Evolutionary conservation across 2,888 invertebrate species (phyloP).

Genomic region (Caenorhabditis sulstoni): DNA sequence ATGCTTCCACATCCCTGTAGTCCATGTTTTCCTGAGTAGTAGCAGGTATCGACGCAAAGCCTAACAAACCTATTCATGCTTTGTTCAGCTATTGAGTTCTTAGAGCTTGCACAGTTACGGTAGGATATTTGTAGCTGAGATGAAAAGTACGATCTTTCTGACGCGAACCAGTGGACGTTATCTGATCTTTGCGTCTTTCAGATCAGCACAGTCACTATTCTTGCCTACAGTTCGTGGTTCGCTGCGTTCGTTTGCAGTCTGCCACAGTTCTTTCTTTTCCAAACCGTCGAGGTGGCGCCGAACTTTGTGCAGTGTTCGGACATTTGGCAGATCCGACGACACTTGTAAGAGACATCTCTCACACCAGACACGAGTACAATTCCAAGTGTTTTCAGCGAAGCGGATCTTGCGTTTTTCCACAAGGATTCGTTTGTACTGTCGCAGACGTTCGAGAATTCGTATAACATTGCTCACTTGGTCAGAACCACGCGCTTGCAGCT

Average conservation of each 20-base stretch:
- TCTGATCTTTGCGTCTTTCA: conserved; percentile 30
- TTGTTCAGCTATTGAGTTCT: not conserved
- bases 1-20: not conserved
- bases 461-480: conserved; percentile 76
- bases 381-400: conserved; percentile 9
- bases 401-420: conserved; percentile 9
- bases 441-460: conserved; percentile 65
- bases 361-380: not conserved
- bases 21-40: not conserved
- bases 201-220: conserved; percentile 63
- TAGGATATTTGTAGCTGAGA: not conserved
- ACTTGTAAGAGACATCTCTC: not conserved
- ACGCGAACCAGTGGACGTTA: not conserved
- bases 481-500: conserved; percentile 3
- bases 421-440: conserved; percentile 61
- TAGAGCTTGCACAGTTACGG: not conserved
- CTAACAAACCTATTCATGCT: conserved; percentile 19
- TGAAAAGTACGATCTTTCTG: not conserved
- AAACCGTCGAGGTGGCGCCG: conserved; percentile 64
- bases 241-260: conserved; percentile 70
- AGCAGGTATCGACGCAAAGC: not conserved
- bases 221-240: conserved; percentile 68
- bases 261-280: conserved; percentile 76
- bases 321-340: conserved; percentile 70
- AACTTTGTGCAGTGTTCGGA: conserved; percentile 75